Percentiles rank a stretch among this genome's conserved stretches.
Evolutionary conservation across 2,888 invertebrate genomes (phyloP).

Genomic region (Pasiphila rectangulata): DNA sequence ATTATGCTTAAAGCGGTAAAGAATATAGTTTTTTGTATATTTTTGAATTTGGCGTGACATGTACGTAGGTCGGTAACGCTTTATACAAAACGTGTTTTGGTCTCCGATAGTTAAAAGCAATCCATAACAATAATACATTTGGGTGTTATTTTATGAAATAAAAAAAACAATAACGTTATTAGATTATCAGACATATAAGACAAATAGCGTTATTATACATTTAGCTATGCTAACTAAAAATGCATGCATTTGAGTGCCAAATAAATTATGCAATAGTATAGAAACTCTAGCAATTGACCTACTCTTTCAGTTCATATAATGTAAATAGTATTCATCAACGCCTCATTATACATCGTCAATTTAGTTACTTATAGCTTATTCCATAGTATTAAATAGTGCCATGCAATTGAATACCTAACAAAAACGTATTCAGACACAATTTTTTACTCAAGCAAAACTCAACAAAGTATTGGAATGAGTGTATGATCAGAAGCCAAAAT

Average conservation of each 20-base stretch:
- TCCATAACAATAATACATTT: no score
- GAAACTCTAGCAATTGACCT: slow-evolving; percentile 46
- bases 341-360: not conserved
- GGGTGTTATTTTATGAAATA: no score
- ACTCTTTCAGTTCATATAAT: slow-evolving; percentile 12
- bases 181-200: not conserved
- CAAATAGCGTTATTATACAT: not conserved
- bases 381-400: not conserved
- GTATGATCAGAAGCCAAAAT: not conserved
- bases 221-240: slow-evolving; percentile 3
- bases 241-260: slow-evolving; percentile 6
- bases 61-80: no score
- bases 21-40: no score
- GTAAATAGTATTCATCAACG: not conserved
- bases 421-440: not conserved
- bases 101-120: no score
- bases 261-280: not conserved
- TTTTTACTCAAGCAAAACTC: no score
- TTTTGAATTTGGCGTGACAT: no score
- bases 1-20: not conserved
- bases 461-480: not conserved
- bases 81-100: no score
- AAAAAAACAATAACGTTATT: not conserved
- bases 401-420: slow-evolving; percentile 1
- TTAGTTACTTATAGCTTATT: not conserved